These are phyloP conservation scores for Phataginus tricuspis DNA, from an alignment of 2,797 vertebrate species.

Conservation along the genomic window DNA sequence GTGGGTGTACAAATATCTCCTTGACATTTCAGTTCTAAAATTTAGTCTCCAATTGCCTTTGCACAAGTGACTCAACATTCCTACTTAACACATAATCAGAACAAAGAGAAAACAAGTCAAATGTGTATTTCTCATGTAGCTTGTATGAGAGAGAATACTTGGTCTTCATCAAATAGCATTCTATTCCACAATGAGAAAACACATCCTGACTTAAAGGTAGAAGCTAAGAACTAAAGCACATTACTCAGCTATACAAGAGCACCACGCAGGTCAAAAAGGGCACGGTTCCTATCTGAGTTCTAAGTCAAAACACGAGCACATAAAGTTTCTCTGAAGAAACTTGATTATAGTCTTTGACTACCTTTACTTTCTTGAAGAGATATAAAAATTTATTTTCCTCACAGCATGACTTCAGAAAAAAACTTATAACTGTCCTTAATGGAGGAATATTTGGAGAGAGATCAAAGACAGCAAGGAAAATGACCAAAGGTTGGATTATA, in stretches of 20 bases:
- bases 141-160: not conserved
- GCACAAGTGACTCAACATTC: not conserved
- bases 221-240: not conserved
- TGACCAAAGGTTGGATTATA: not conserved
- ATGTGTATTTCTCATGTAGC: not conserved
- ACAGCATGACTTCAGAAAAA: not conserved
- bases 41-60: not conserved
- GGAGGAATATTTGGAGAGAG: not conserved
- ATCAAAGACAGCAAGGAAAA: slow-evolving; percentile 27
- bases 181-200: not conserved
- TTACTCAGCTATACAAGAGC: rapidly evolving
- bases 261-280: not conserved
- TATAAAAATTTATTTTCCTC: not conserved
- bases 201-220: not conserved
- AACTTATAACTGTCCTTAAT: not conserved
- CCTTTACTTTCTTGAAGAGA: not conserved
- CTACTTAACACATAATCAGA: not conserved
- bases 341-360: not conserved
- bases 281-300: not conserved
- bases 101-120: not conserved
- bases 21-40: not conserved
- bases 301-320: not conserved
- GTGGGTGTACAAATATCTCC: not conserved
- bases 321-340: not conserved
- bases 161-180: not conserved